Evolutionary conservation across 2,113 vertebrate species (phyloP).

Genomic region (Ancistrus triradiatus): DNA sequence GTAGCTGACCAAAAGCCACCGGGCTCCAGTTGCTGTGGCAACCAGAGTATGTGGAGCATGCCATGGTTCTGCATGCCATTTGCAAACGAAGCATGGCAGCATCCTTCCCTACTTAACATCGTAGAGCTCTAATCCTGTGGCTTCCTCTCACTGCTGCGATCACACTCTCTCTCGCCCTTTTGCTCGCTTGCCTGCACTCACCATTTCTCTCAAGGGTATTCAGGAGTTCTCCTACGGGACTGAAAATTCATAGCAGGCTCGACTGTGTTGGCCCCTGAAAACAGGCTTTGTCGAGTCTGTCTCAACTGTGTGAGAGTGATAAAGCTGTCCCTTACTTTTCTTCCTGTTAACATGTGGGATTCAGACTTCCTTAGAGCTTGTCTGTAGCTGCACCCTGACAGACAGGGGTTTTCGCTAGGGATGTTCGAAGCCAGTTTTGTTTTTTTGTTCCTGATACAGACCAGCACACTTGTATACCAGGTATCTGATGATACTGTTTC

Average conservation of each 20-base stretch:
- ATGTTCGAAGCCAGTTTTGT: too few relatives aligned
- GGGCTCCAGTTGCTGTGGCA: slow-evolving; percentile 61
- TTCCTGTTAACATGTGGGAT: too few relatives aligned
- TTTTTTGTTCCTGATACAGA: too few relatives aligned
- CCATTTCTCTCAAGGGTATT: slow-evolving; percentile 8
- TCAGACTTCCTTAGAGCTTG: too few relatives aligned
- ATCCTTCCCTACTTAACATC: slow-evolving; percentile 46
- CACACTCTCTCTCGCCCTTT: not conserved
- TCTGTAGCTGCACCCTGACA: too few relatives aligned
- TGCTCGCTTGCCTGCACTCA: not conserved
- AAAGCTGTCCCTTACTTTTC: too few relatives aligned
- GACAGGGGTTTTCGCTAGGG: too few relatives aligned
- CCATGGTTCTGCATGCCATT: slow-evolving; percentile 51
- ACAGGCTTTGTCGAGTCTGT: not conserved
- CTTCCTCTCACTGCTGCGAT: not conserved
- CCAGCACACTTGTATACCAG: too few relatives aligned
- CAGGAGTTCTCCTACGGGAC: slow-evolving; percentile 1
- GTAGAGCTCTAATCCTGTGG: slow-evolving; percentile 30
- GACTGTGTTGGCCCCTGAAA: not conserved
- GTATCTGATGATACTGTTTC: too few relatives aligned
- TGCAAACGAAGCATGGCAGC: slow-evolving; percentile 53
- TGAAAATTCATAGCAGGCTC: slow-evolving; percentile 6
- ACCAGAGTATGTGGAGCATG: slow-evolving; percentile 66
- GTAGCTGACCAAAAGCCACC: slow-evolving; percentile 57
- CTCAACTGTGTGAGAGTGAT: too few relatives aligned